phyloP scores from a whole-genome alignment of 2,888 invertebrate species.

The Philereme vetulata region DNA sequence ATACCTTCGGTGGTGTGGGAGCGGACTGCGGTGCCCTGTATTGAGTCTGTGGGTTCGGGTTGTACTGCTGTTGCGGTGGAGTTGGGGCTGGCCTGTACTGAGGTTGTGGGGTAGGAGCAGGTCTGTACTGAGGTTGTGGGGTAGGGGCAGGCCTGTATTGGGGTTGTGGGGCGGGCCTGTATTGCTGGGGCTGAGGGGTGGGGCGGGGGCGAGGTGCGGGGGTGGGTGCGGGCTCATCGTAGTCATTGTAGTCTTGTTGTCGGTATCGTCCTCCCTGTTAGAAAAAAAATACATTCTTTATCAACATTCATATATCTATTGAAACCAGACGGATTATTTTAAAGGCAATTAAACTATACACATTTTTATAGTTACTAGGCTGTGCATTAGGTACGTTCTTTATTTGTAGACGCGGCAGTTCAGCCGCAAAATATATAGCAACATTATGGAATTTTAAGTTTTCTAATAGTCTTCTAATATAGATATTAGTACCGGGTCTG shows the following conservation, averaged over 20 bases:
- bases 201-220: constrained; percentile 47
- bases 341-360: no score
- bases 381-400: no score
- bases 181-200: constrained; percentile 46
- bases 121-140: constrained; percentile 49
- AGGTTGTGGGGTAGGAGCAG: constrained; percentile 45
- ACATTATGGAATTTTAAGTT: no score
- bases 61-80: constrained; percentile 51
- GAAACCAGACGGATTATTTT: no score
- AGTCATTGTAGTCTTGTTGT: constrained; percentile 64
- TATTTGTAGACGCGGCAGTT: no score
- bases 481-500: no score
- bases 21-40: constrained; percentile 50
- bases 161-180: constrained; percentile 42
- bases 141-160: constrained; percentile 53
- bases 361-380: no score
- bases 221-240: constrained; percentile 62
- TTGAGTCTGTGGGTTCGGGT: constrained; percentile 43
- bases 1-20: constrained; percentile 69
- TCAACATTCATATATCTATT: no score
- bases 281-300: not conserved
- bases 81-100: constrained; percentile 43
- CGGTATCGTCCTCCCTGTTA: constrained; percentile 60
- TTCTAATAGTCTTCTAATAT: no score
- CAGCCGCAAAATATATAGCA: no score